phyloP scores from a whole-genome alignment of 1,140 invertebrate species.

The Drosophila quadrilineata region DNA sequence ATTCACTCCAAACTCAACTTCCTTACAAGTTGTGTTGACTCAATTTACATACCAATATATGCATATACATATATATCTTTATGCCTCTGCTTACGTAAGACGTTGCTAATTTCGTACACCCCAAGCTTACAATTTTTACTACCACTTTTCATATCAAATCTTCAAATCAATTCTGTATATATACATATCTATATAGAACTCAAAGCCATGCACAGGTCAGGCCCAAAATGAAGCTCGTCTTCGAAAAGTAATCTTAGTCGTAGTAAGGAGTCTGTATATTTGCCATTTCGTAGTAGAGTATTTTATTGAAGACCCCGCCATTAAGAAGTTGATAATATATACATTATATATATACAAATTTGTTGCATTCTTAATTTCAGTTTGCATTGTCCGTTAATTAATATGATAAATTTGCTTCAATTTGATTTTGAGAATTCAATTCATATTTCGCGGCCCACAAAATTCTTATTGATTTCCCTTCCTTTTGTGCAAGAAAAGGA shows the following conservation, averaged over 20 bases:
- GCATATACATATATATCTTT: too few relatives aligned
- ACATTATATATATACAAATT: slow-evolving; percentile 7
- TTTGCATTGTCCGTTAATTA: slow-evolving; percentile 42
- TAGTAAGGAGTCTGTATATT: slow-evolving; percentile 25
- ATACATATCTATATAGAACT: neutral
- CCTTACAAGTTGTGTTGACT: too few relatives aligned
- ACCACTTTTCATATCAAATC: slow-evolving; percentile 6
- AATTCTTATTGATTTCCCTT: slow-evolving; percentile 26
- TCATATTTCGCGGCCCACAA: slow-evolving; percentile 8
- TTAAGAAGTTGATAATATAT: too few relatives aligned
- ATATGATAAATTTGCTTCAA: slow-evolving; percentile 44
- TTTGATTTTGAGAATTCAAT: slow-evolving; percentile 26
- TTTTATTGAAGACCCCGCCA: too few relatives aligned
- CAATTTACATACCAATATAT: too few relatives aligned
- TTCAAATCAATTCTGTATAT: slow-evolving; percentile 15
- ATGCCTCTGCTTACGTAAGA: slow-evolving; percentile 36
- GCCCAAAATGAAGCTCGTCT: neutral
- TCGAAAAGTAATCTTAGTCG: neutral
- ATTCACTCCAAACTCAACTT: slow-evolving; percentile 33
- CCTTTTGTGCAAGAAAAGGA: slow-evolving; percentile 12
- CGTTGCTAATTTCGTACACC: slow-evolving; percentile 19
- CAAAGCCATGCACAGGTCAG: slow-evolving; percentile 26
- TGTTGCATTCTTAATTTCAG: slow-evolving; percentile 41
- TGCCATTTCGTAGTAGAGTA: neutral
- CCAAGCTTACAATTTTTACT: slow-evolving; percentile 23